Evolutionary conservation across 2,113 vertebrate species (phyloP), one percentile per base, ranked within the genome.

Genomic region (Sinocyclocheilus anshuiensis): DNA sequence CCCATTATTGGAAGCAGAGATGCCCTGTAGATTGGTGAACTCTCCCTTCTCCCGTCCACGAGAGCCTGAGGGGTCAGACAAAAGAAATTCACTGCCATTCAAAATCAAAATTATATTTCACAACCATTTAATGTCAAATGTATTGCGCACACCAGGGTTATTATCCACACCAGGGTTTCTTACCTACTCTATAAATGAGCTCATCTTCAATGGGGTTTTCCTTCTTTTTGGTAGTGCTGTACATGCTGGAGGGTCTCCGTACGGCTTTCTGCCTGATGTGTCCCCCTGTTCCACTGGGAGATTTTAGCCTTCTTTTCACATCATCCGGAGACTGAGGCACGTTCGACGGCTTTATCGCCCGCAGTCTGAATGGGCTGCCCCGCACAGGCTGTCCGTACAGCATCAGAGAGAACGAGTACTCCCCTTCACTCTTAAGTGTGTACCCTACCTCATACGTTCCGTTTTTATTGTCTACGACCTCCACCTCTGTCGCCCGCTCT

Each of bases 1-100:
- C 63, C 97, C 97, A 0, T 93, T 95, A 81, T 94, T 94, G 20
- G 97, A 97, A 13, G 98, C 94, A 0, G 97, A 97, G 89, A 99
- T 98, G 50, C 97, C 98, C 90, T 99, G 98, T 29, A 99, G 94
- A 90, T 99, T 99, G 85, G 97, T 98, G 92, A 99, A 99, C 93
- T 99, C 98, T 0, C 98, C 97, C 83, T 97, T 98, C 89, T 99
- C 97, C 88, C 97, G 94, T 20, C 98, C 98, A 0, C 97, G 95
- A 22, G 95, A 95, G 24, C 98, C 98, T 99, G 90, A 13, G 33
- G 81, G 22, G 42, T 26, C 22, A 50, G 16, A 81, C 65, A 2
- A 80, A 75, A 57, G 24, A 86, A 26, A 77, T 36, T 42, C 36
- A 65, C 65, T 75, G 11, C 61, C 61, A 65, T 26, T 26, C 24